Evolutionary conservation across 2,113 vertebrate genomes (phyloP).

Genomic region (Jaculus jaculus): DNA sequence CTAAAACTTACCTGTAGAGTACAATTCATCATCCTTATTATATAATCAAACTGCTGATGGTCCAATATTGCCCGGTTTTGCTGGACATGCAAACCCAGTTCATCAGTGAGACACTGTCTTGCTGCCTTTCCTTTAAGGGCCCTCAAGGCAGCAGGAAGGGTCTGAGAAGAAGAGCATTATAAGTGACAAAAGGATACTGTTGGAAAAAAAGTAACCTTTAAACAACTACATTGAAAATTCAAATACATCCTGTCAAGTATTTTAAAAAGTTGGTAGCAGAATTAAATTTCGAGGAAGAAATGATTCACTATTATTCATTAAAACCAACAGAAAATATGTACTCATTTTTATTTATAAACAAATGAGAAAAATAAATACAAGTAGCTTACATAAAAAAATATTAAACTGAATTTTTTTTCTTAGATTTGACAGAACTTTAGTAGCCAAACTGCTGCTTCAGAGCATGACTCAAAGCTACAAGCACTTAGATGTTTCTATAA

Average conservation of each 20-base stretch:
- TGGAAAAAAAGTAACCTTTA: not conserved
- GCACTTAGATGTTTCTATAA: not conserved
- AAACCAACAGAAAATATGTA: constrained; percentile 14
- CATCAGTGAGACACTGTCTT: constrained; percentile 95
- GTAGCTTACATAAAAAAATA: constrained; percentile 38
- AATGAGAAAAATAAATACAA: constrained; percentile 52
- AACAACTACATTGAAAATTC: not conserved
- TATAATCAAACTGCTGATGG: constrained; percentile 98
- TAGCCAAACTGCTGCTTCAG: constrained; percentile 7
- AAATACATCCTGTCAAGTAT: not conserved
- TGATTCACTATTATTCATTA: not conserved
- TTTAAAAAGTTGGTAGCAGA: constrained; percentile 24
- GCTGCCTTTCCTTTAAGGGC: constrained; percentile 96
- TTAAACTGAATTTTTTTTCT: not conserved
- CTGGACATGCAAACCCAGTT: constrained; percentile 94
- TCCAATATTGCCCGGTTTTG: constrained; percentile 97
- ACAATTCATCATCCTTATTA: constrained; percentile 98
- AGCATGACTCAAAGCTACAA: not conserved
- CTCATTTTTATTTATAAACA: constrained; percentile 35
- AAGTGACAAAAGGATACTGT: constrained; percentile 28
- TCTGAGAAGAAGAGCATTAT: constrained; percentile 84
- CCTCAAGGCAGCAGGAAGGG: constrained; percentile 94
- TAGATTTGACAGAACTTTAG: constrained; percentile 22
- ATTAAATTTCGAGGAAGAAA: constrained; percentile 21
- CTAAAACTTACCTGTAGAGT: constrained; percentile 92